phyloP scores from a whole-genome alignment of 2,113 vertebrate genomes.

The Siphamia tubifer region DNA sequence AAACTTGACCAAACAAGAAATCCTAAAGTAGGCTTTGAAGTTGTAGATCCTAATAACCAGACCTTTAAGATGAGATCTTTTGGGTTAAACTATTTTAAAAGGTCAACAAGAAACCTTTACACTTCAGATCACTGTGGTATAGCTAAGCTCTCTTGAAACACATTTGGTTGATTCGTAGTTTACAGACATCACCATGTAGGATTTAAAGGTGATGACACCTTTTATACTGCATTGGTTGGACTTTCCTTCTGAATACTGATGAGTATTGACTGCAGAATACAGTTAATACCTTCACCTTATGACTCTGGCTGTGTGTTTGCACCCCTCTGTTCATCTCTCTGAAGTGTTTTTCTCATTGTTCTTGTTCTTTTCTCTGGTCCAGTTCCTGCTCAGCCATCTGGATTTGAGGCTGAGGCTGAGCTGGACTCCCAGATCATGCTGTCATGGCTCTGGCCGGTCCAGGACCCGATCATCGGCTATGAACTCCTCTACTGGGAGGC shows the following conservation, averaged over 20 bases:
- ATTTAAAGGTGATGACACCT: background rate
- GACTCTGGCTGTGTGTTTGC: background rate
- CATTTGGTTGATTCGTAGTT: too few species aligned
- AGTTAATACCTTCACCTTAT: background rate
- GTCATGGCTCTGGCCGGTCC: conserved; percentile 89
- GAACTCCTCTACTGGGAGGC: conserved; percentile 93
- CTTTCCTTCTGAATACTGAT: background rate
- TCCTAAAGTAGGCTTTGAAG: too few species aligned
- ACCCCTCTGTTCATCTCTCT: background rate
- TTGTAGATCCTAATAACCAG: too few species aligned
- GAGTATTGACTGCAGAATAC: background rate
- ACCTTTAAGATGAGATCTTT: too few species aligned
- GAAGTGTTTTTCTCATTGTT: too few species aligned
- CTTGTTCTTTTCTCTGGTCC: background rate
- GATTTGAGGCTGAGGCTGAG: conserved; percentile 92
- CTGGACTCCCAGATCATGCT: conserved; percentile 91
- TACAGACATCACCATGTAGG: too few species aligned
- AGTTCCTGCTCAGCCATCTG: conserved; percentile 91
- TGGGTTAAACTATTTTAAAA: too few species aligned
- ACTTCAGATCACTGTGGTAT: too few species aligned
- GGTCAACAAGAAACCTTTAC: too few species aligned
- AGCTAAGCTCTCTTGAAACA: too few species aligned
- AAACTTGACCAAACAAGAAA: too few species aligned
- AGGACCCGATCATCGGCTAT: conserved; percentile 88
- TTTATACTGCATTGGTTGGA: background rate